These are phyloP conservation scores for Psammodynastes pulverulentus DNA, from an alignment of 2,113 vertebrate genomes.

Conservation along the genomic window DNA sequence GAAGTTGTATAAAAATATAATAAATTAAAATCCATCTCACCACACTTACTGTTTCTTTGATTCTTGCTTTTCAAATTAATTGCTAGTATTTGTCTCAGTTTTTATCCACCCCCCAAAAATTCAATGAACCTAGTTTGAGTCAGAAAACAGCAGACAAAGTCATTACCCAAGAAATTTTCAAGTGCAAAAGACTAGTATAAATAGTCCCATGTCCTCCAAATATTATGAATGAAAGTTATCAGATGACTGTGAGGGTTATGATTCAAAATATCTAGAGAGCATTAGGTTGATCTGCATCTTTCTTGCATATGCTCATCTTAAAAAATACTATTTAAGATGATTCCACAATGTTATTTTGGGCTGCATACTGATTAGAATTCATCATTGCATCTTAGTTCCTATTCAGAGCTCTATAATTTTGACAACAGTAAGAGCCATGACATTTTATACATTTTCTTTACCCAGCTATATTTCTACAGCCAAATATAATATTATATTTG, in stretches of 20 bases:
- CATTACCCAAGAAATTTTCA: background rate
- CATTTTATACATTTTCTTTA: conserved; percentile 20
- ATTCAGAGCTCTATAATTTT: background rate
- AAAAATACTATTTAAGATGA: background rate
- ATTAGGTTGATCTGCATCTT: background rate
- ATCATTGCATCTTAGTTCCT: background rate
- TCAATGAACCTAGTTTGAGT: background rate
- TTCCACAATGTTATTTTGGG: conserved; percentile 2
- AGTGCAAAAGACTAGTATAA: background rate
- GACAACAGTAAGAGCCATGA: conserved; percentile 14
- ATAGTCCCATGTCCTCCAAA: background rate
- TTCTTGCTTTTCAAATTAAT: background rate
- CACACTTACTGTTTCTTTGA: background rate
- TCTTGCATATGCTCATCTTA: background rate
- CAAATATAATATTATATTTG: background rate
- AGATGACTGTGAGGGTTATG: background rate
- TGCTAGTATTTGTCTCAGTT: background rate
- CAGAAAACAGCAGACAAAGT: background rate
- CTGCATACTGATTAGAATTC: conserved; percentile 8
- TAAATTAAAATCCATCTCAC: background rate
- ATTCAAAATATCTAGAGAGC: background rate
- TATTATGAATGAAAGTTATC: background rate
- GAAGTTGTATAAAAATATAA: background rate
- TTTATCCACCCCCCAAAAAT: background rate
- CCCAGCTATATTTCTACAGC: conserved; percentile 9